phyloP scores from a whole-genome alignment of 2,113 vertebrate genomes.

The Neotragus moschatus region DNA sequence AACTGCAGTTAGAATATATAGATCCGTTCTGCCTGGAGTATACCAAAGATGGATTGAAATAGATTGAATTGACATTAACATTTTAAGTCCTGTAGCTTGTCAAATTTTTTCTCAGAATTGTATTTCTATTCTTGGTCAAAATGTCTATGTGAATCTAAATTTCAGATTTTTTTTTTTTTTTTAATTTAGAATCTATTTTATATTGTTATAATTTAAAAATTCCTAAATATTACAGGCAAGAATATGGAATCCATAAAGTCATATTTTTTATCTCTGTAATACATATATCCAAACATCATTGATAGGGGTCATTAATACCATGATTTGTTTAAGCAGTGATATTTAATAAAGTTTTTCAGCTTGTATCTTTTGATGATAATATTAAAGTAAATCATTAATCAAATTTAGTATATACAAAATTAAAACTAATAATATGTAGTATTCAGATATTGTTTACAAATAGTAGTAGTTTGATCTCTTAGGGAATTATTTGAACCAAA shows the following conservation, averaged over 20 bases:
- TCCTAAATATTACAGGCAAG: not conserved
- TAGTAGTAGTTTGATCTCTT: constrained; percentile 76
- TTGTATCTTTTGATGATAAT: constrained; percentile 64
- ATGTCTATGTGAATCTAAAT: not conserved
- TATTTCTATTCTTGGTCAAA: not conserved
- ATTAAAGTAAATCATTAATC: constrained; percentile 77
- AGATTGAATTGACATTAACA: not conserved
- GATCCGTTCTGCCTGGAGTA: not conserved
- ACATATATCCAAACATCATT: not conserved
- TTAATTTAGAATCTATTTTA: not conserved
- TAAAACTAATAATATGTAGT: constrained; percentile 74
- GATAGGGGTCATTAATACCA: not conserved
- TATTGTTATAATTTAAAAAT: not conserved
- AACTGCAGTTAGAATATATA: not conserved
- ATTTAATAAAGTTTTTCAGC: constrained; percentile 54
- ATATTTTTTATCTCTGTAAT: not conserved
- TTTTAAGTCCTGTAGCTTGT: not conserved
- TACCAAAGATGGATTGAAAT: not conserved
- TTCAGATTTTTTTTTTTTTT: not conserved
- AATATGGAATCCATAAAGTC: not conserved
- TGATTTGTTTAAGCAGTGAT: constrained; percentile 31
- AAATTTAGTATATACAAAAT: constrained; percentile 76
- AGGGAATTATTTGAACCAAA: constrained; percentile 81
- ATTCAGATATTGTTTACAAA: constrained; percentile 73
- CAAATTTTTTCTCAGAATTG: not conserved